A percentile compares a stretch with the other conserved stretches of the same genome.
Evolutionary conservation across 2,797 vertebrate species (phyloP).

Genomic region (Macropus fuliginosus): DNA sequence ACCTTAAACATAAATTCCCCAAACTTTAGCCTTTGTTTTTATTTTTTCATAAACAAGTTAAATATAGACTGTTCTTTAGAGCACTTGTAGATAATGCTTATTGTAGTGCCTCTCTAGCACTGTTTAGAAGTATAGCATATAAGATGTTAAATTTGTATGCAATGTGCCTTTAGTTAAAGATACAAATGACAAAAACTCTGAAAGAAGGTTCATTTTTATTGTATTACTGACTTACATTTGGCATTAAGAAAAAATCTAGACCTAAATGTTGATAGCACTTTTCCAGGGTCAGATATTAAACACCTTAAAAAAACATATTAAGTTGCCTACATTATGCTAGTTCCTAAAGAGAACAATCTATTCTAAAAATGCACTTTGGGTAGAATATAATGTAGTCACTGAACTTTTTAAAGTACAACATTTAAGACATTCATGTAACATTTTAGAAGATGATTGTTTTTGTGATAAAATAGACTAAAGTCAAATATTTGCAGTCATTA

Average conservation of each 20-base stretch:
- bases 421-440: constrained; percentile 1
- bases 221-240: constrained; percentile 42
- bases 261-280: constrained; percentile 37
- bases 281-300: constrained; percentile 38
- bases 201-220: constrained; percentile 59
- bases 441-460: constrained; percentile 33
- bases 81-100: not conserved
- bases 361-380: constrained; percentile 48
- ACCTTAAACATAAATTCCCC: not conserved
- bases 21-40: not conserved
- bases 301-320: constrained; percentile 16
- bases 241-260: constrained; percentile 50
- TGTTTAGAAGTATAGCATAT: not conserved
- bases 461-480: constrained; percentile 38
- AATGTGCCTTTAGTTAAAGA: constrained; percentile 39
- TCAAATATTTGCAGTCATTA: constrained; percentile 11
- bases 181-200: not conserved
- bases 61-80: not conserved
- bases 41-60: not conserved
- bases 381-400: constrained; percentile 13
- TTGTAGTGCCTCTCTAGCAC: not conserved
- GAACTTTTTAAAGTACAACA: constrained; percentile 10
- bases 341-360: constrained; percentile 42
- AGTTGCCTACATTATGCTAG: constrained; percentile 6
- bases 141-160: constrained; percentile 14